Evolutionary conservation across 2,113 vertebrate species (phyloP).

Genomic region (Lepus timidus): DNA sequence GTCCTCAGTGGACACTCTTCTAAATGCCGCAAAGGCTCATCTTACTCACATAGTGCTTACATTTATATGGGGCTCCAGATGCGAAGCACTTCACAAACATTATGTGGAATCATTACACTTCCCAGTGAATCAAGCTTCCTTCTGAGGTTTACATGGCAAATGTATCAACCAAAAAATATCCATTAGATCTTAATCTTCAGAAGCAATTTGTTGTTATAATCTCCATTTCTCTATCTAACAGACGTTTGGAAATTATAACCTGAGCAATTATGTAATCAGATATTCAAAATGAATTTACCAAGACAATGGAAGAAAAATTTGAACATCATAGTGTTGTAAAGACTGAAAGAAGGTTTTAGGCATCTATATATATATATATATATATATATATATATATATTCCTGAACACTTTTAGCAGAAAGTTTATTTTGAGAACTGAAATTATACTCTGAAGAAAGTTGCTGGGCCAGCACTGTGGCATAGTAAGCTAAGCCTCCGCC

Average conservation of each 20-base stretch:
- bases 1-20: not conserved
- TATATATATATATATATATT: not conserved
- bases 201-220: not conserved
- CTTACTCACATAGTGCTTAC: not conserved
- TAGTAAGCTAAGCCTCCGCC: too few relatives aligned
- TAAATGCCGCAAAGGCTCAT: not conserved
- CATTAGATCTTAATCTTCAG: not conserved
- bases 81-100: not conserved
- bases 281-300: conserved; percentile 12
- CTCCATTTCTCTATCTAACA: not conserved
- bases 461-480: too few relatives aligned
- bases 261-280: not conserved
- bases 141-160: not conserved
- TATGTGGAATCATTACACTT: not conserved
- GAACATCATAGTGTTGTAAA: not conserved
- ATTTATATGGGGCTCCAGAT: not conserved
- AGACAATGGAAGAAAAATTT: not conserved
- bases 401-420: not conserved
- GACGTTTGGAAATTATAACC: not conserved
- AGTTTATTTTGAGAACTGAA: not conserved
- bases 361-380: not conserved
- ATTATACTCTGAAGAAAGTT: not conserved
- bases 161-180: not conserved
- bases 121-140: not conserved
- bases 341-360: not conserved